Evolutionary conservation across 2,797 vertebrate species (phyloP).

Genomic region (Spatula clypeata): DNA sequence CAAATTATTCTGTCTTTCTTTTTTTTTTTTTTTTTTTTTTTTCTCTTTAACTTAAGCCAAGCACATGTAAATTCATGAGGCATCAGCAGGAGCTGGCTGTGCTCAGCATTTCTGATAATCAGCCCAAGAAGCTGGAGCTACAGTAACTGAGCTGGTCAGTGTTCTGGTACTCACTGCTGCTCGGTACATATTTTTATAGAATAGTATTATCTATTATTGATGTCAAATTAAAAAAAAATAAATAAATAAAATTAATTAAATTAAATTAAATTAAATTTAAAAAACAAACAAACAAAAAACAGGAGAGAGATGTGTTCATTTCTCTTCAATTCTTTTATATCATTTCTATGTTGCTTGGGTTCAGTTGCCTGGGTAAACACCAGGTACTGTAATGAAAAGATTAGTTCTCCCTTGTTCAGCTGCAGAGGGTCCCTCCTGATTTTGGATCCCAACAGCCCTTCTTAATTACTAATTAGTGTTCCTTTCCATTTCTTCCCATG

Average conservation of each 20-base stretch:
- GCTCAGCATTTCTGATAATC: not conserved
- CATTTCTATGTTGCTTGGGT: not conserved
- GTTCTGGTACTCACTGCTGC: not conserved
- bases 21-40: not conserved
- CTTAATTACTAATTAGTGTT: conserved; percentile 71
- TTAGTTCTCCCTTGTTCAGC: conserved; percentile 23
- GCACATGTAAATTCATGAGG: not conserved
- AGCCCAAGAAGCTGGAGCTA: not conserved
- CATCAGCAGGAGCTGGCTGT: not conserved
- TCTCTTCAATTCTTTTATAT: not conserved
- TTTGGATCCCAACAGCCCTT: conserved; percentile 21
- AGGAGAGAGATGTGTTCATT: not conserved
- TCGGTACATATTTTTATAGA: not conserved
- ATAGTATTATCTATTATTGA: not conserved
- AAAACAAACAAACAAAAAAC: not conserved
- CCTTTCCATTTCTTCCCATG: conserved; percentile 56
- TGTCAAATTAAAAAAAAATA: not conserved
- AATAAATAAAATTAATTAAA: not conserved
- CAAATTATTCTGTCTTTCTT: not conserved
- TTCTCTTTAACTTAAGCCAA: not conserved
- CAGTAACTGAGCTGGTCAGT: not conserved
- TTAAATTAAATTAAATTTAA: no score
- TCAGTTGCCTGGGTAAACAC: not conserved
- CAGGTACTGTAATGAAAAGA: conserved; percentile 27
- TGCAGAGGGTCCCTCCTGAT: not conserved